These are phyloP conservation scores for Zaprionus lineosus DNA, from an alignment of 2,888 invertebrate genomes.

Conservation along the genomic window DNA sequence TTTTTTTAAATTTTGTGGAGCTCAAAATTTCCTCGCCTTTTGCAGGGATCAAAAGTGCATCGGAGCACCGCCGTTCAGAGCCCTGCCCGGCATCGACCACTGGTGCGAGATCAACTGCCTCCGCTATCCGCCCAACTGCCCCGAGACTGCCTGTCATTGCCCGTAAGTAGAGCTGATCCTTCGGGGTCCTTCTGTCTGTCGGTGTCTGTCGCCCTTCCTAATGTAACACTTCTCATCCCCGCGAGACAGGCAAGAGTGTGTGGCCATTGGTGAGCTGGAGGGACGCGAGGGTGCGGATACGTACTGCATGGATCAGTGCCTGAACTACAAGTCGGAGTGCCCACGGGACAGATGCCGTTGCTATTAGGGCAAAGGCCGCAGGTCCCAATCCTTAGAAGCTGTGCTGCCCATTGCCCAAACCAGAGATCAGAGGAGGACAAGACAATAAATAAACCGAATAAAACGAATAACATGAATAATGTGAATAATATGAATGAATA, in stretches of 20 bases:
- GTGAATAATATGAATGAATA: constrained; percentile 24
- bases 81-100: constrained; percentile 89
- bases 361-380: constrained; percentile 71
- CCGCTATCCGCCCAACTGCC: constrained; percentile 93
- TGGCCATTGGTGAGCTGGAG: constrained; percentile 89
- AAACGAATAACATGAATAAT: constrained; percentile 12
- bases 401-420: constrained; percentile 75
- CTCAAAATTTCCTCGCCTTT: no score
- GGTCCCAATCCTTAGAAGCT: constrained; percentile 43
- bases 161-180: constrained; percentile 87
- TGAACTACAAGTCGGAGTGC: constrained; percentile 89
- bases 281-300: constrained; percentile 90
- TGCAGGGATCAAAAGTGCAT: constrained; percentile 91
- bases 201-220: background rate
- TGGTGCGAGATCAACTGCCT: constrained; percentile 95
- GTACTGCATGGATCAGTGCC: constrained; percentile 93
- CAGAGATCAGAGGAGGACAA: constrained; percentile 26
- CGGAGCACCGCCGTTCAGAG: constrained; percentile 86
- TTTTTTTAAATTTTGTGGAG: background rate
- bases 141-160: constrained; percentile 89
- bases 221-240: background rate
- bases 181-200: no score
- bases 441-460: background rate
- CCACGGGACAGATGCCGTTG: constrained; percentile 89
- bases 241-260: constrained; percentile 88